Percentiles rank a stretch among this genome's conserved stretches.
phyloP scores from a whole-genome alignment of 2,113 vertebrate genomes.

The Phyllostomus discolor region DNA sequence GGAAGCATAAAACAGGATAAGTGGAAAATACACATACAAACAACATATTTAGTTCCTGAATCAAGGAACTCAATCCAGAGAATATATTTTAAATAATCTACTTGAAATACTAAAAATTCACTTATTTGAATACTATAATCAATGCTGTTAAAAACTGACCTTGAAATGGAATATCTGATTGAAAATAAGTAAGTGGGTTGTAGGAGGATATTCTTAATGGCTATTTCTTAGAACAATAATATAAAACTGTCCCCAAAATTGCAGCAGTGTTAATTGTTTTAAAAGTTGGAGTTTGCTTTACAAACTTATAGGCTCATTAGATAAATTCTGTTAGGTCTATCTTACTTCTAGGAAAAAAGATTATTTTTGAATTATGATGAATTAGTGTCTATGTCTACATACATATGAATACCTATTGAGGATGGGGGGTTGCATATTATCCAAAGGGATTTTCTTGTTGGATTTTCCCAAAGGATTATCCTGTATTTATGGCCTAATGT shows the following conservation, averaged over 20 bases:
- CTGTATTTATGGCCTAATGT: neutral
- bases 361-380: neutral
- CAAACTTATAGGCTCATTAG: neutral
- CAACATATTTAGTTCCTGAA: neutral
- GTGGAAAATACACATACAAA: neutral
- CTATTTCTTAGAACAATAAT: neutral
- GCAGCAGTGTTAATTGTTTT: neutral
- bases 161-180: constrained; percentile 27
- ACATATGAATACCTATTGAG: neutral
- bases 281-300: neutral
- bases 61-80: neutral
- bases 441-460: neutral
- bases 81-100: neutral
- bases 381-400: neutral
- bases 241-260: neutral
- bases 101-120: neutral
- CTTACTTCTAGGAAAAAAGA: neutral
- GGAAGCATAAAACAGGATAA: constrained; percentile 43
- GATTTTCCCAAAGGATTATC: neutral
- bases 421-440: neutral
- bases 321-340: neutral
- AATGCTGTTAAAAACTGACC: neutral
- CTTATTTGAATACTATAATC: neutral
- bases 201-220: neutral
- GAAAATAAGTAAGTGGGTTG: neutral